phyloP scores from a whole-genome alignment of 2,797 vertebrate species.

The Acridotheres tristis region DNA sequence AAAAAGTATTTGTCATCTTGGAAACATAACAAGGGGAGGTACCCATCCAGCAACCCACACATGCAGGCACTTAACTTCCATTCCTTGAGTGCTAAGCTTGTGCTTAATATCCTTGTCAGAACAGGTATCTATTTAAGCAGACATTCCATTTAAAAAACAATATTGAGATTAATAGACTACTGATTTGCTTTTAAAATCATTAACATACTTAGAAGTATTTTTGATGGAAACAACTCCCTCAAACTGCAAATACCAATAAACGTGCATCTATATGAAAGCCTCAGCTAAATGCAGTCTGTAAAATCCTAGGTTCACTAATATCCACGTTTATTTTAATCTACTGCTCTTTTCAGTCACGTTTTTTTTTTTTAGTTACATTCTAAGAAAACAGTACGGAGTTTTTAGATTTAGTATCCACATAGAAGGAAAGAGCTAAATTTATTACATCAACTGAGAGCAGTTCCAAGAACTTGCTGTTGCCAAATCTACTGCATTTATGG shows the following conservation, averaged over 20 bases:
- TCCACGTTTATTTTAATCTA: slow-evolving; percentile 59
- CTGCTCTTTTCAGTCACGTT: slow-evolving; percentile 68
- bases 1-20: slow-evolving; percentile 8
- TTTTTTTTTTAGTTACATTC: slow-evolving; percentile 60
- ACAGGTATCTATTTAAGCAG: neutral
- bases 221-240: slow-evolving; percentile 23
- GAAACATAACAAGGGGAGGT: neutral
- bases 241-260: slow-evolving; percentile 27
- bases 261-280: neutral
- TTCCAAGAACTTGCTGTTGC: slow-evolving; percentile 68
- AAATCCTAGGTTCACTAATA: slow-evolving; percentile 56
- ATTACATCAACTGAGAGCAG: slow-evolving; percentile 70
- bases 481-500: slow-evolving; percentile 71
- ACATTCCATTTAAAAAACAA: neutral
- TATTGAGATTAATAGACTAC: neutral
- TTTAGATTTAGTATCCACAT: slow-evolving; percentile 71
- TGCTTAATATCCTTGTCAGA: neutral
- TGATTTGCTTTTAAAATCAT: neutral
- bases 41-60: neutral
- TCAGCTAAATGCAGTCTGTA: slow-evolving; percentile 27
- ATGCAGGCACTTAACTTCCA: neutral
- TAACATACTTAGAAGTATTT: slow-evolving; percentile 10
- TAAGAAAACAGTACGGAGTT: slow-evolving; percentile 64
- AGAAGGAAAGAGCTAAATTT: slow-evolving; percentile 73
- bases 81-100: neutral